Conservation (phyloP, 2,113 vertebrate genomes). For the Octodon degus region DNA sequence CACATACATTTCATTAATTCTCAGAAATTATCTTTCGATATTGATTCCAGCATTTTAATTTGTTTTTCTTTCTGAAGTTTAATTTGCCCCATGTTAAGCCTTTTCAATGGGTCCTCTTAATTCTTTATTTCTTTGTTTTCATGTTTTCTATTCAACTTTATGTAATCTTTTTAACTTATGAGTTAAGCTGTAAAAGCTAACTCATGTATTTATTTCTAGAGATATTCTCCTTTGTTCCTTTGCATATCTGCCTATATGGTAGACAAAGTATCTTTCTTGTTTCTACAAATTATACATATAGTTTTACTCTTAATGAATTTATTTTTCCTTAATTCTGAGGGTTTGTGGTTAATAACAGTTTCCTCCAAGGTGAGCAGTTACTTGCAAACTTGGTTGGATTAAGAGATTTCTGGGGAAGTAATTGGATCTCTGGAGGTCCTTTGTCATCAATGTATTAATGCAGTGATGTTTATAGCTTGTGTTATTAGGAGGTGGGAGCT, state of each 20-base stretch:
- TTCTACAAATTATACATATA: conserved; percentile 28
- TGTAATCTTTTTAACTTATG: neutral
- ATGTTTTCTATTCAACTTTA: neutral
- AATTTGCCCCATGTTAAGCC: neutral
- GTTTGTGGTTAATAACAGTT: neutral
- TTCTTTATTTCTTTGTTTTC: neutral
- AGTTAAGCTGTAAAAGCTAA: neutral
- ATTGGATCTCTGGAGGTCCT: neutral
- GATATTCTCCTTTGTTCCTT: conserved; percentile 34
- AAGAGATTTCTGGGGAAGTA: neutral
- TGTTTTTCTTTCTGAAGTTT: conserved; percentile 22
- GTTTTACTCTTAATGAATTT: neutral
- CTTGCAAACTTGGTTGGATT: neutral
- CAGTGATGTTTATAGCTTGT: neutral
- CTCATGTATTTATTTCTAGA: conserved; percentile 27
- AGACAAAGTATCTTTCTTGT: neutral
- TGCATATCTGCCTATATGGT: neutral
- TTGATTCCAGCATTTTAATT: neutral
- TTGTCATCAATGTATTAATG: neutral
- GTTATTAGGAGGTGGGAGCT: neutral
- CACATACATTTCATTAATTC: neutral
- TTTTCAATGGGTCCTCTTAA: neutral
- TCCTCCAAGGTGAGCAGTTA: neutral
- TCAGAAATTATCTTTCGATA: neutral
- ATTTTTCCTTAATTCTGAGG: neutral